Evolutionary conservation across 1,140 invertebrate species (phyloP), one percentile per base, ranked within the genome.

Genomic region (Heliconius congener): DNA sequence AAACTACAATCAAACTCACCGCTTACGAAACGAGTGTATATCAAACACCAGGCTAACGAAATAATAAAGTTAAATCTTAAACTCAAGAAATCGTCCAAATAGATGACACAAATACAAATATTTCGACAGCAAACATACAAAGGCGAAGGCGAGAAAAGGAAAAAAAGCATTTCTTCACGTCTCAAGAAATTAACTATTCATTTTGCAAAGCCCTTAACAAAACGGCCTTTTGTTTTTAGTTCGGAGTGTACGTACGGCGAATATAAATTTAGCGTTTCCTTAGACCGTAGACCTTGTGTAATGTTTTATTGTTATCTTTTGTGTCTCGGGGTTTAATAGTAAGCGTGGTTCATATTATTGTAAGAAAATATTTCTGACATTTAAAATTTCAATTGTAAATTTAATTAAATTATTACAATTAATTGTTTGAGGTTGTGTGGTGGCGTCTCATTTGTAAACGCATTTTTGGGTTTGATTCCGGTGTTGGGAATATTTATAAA

Each of bases 121-220:
- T 66, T 66, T 66, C 57, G 11, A 66, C 23, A 66, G 57, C 57
- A 66, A 30, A 66, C 30, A 66, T 46, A 66, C 23, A 27, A 66
- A 9, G 23, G 9, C 13, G 55, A 16, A 9, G 11, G n/a, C 3
- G 42, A 3, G 11, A 9, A 66, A 66, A 30, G 57, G 30, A 66
- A 66, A 60, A 60, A 27, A 66, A 66, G 23, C 23, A 66, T 66
- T 66, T 9, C 60, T 66, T 27, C n/a, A 66, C 60, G 60, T 66
- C 60, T 66, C 60, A 66, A 66, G 60, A 66, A 66, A 66, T 66
- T 66, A 66, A 66, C 60, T 66, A 66, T 30, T 66, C 60, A 66
- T 66, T 66, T 66, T 66, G 60, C 60, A 66, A 66, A 66, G 60
- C 60, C 23, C 60, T 66, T 66, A 66, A 66, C 60, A 66, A 66